phyloP scores from a whole-genome alignment of 2,888 invertebrate species.

The Eledona agricola region DNA sequence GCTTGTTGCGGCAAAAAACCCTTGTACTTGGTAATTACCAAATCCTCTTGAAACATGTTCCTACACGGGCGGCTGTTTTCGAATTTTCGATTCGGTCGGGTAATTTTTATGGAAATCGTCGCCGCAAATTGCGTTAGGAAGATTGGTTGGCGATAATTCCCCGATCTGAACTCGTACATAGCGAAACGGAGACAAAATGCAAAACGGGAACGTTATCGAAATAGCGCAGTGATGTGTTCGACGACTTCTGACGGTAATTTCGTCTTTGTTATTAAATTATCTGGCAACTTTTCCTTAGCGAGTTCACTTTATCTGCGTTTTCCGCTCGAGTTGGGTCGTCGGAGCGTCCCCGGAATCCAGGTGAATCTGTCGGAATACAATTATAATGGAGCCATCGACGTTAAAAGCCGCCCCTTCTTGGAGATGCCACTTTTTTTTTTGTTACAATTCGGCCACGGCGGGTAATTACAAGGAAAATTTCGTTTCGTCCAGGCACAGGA shows the following conservation, averaged over 20 bases:
- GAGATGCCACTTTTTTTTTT: no score
- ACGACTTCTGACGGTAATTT: constrained; percentile 61
- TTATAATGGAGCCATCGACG: constrained; percentile 42
- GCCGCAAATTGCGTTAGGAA: no score
- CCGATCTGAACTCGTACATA: constrained; percentile 21
- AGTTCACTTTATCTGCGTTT: constrained; percentile 63
- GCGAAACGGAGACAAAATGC: constrained; percentile 29
- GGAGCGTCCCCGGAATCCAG: constrained; percentile 38
- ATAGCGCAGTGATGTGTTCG: constrained; percentile 58
- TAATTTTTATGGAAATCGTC: constrained; percentile 11
- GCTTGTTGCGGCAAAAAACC: no score
- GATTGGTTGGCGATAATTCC: constrained; percentile 19
- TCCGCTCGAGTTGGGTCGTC: constrained; percentile 57
- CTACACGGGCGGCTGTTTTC: no score
- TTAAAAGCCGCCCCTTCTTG: constrained; percentile 28
- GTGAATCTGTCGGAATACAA: constrained; percentile 45
- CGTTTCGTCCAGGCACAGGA: no score
- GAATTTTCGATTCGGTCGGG: no score
- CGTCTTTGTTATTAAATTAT: constrained; percentile 64
- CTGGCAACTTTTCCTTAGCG: constrained; percentile 62
- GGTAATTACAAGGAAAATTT: no score
- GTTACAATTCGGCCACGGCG: no score
- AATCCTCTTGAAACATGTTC: no score
- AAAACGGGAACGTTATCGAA: constrained; percentile 56
- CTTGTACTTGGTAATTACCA: no score